Base-by-base conservation (phyloP, 2,113 vertebrate species). In the Acrocephalus kingi region DNA sequence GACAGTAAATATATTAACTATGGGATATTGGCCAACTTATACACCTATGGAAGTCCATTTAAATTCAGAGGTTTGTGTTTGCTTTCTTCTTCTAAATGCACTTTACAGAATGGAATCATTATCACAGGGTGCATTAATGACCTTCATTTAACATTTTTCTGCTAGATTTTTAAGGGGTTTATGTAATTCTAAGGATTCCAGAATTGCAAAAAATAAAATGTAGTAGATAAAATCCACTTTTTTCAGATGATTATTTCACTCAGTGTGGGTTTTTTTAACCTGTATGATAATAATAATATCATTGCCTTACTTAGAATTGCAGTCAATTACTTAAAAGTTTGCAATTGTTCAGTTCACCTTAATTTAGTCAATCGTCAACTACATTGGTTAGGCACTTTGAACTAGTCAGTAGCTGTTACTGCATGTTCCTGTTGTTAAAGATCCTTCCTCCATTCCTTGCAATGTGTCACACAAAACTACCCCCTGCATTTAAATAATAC, bases 1-100 rank as follows among this genome's bases (percentile, higher is more conserved):
- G 67, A 98, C 98, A 5, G 98, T 98, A 67, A 98, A 98, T 90
- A 98, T 98, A 78, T 97, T 98, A 48, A 98, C 98, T 18, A 98
- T 98, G 98, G 98, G 98, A 11, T 98, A 98, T 49, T 98, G 98
- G 98, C 98, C 98, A 28, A 98, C 98, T 3, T 98, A 98, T 1
- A 98, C 97, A 10, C 98, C 98, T 37, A 96, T 98, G 98, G 98
- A 98, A 71, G 98, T 98, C 35, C 98, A 98, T 68, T 92, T 98
- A 61, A 97, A 98, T 64, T 96, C 98, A 48, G 98, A 98, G 97
- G 98, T 98, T 93, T 64, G 98, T 64, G 31, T 73, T 86, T 64
- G 6, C 77, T 39, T 69, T 87, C 15, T 74, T 62, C 39, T 96
- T 62, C 27, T 75, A 79, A 84, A 71, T 56, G 35, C 3, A 31